Conservation (phyloP, 2,888 invertebrate species). For the Agriopis leucophaearia region DNA sequence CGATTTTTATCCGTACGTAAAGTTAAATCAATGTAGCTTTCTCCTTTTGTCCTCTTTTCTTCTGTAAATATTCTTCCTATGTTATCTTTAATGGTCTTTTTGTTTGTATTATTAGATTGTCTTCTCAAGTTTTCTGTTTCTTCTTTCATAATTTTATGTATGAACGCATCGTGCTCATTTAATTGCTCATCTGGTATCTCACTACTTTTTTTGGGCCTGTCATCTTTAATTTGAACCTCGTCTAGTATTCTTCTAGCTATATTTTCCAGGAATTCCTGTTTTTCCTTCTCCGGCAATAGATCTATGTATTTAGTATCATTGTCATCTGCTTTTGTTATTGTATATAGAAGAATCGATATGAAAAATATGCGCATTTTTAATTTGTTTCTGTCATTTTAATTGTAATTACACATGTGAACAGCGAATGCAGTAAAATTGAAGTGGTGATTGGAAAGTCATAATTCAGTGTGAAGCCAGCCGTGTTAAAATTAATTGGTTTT, state of each 20-base stretch:
- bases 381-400: conserved; percentile 48
- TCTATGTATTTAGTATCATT: conserved; percentile 70
- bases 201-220: conserved; percentile 46
- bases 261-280: conserved; percentile 66
- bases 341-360: conserved; percentile 46
- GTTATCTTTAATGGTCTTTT: conserved; percentile 12
- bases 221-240: conserved; percentile 57
- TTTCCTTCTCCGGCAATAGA: conserved; percentile 68
- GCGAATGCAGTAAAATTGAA: conserved; percentile 2
- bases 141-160: conserved; percentile 64
- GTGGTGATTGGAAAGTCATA: conserved; percentile 28
- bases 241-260: conserved; percentile 70
- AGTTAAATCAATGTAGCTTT: conserved; percentile 20
- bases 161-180: conserved; percentile 61
- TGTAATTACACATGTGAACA: conserved; percentile 34
- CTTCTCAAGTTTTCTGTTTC: conserved; percentile 59
- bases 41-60: neutral
- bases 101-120: conserved; percentile 33
- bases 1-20: conserved; percentile 15
- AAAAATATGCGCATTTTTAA: conserved; percentile 54
- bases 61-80: neutral
- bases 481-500: conserved; percentile 47
- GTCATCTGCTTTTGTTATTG: conserved; percentile 44
- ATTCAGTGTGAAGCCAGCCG: conserved; percentile 44
- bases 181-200: conserved; percentile 63